A percentile compares a stretch with the other conserved stretches of the same genome.
Conservation (phyloP, 2,888 invertebrate genomes). For the Athrips mouffetella region DNA sequence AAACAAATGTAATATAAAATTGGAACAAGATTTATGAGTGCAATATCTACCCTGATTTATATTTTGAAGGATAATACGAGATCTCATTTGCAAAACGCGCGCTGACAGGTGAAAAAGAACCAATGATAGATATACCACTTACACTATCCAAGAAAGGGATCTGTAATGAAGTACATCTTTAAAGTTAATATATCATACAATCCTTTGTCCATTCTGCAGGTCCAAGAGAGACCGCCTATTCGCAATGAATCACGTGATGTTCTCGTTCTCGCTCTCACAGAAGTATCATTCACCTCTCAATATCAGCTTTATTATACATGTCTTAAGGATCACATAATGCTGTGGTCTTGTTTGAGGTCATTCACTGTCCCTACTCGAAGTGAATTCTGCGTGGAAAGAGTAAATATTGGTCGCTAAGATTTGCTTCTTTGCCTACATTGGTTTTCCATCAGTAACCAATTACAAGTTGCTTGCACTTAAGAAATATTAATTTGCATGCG, state of each 20-base stretch:
- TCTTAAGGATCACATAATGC: conserved; percentile 36
- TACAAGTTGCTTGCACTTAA: not conserved
- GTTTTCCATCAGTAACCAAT: not conserved
- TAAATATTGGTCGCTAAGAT: conserved; percentile 14
- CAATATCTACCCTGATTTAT: too few species aligned
- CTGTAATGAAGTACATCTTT: conserved; percentile 30
- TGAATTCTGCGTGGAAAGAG: conserved; percentile 30
- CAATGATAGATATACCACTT: conserved; percentile 6
- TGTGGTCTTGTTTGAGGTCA: conserved; percentile 43
- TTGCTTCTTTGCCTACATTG: not conserved
- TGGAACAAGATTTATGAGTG: too few species aligned
- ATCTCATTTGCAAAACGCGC: too few species aligned
- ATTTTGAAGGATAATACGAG: too few species aligned
- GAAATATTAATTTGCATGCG: not conserved
- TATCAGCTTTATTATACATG: conserved; percentile 39
- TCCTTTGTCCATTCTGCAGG: conserved; percentile 38
- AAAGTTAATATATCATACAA: conserved; percentile 40
- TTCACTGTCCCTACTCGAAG: conserved; percentile 48
- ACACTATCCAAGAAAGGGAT: conserved; percentile 23
- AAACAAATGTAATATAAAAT: too few species aligned
- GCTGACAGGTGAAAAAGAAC: conserved; percentile 3
- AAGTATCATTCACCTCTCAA: conserved; percentile 52
- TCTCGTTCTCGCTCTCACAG: conserved; percentile 66
- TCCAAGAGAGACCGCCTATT: conserved; percentile 49
- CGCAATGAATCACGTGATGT: conserved; percentile 62